Conservation (phyloP, 2,113 vertebrate genomes). For the Pedionomus torquatus region DNA sequence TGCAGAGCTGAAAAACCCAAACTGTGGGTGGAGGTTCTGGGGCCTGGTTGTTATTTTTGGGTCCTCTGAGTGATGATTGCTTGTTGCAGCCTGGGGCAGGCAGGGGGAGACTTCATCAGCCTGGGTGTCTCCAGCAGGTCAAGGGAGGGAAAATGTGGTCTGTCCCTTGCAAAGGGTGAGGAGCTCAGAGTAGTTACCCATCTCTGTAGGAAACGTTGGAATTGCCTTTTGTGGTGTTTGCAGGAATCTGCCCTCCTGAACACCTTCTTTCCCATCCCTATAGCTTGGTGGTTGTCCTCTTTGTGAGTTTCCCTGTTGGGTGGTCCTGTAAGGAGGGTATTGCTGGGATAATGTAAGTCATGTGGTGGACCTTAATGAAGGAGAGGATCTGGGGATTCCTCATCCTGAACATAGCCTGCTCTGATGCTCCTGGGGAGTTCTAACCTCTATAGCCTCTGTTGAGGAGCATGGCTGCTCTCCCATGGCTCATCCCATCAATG, state of each 20-base stretch:
- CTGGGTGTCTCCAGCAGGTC: background rate
- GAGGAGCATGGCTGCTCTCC: background rate
- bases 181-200: background rate
- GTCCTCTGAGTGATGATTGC: background rate
- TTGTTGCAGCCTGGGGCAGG: background rate
- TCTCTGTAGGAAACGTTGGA: background rate
- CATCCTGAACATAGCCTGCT: background rate
- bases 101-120: background rate
- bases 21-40: background rate
- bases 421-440: fast-evolving
- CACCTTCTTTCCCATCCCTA: background rate
- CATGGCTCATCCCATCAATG: background rate
- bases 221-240: fast-evolving
- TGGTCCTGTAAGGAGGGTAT: background rate
- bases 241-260: background rate
- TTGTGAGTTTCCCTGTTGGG: background rate
- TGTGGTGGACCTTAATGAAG: background rate
- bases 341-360: background rate
- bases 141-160: background rate
- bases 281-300: background rate
- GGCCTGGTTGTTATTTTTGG: background rate
- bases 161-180: background rate
- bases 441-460: fast-evolving
- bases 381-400: background rate
- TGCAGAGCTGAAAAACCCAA: background rate